Evolutionary conservation across 2,113 vertebrate species (phyloP), one percentile per base, ranked within the genome.

Genomic region (Talpa occidentalis): DNA sequence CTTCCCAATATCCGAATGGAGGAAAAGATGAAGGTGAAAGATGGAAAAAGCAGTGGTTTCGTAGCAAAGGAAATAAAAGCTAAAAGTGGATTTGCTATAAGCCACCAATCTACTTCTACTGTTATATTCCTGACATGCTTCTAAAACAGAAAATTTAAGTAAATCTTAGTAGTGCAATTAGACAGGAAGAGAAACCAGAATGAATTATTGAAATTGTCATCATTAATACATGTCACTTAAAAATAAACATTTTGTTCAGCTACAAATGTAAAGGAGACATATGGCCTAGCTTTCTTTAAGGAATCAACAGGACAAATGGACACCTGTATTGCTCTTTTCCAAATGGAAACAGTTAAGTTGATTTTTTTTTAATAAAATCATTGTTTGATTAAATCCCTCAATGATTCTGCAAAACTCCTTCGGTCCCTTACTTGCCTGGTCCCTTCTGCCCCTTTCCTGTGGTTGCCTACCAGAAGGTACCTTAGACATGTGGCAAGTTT

Each of bases 351-450:
- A 47, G 9, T 69, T 84, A 79, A 73, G 32, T 26, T 91, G 73
- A 80, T 60, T 91, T 96, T 60, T 91, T 96, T 88, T 91, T 22
- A 67, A 67, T 67, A 37, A 26, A 30, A 44, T 70, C 52, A 92
- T 73, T 95, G 26, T 74, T 77, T 42, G 62, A 60, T 60, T 54
- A 81, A 87, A 78, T 56, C 6, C 22, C 70, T 87, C 28, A 47
- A 64, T 88, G 86, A 73, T 86, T 92, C 42, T 73, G 44, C 30
- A 88, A 28, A 73, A 90, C 54, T 21, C 21, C 21, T 22, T 54
- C 24, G 17, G 5, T 56, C 54, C 9, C 19, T 4, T 4, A 56
- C 54, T 56, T 56, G 54, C 10, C 54, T 56, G 54, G 19, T 21
- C 54, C 21, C 21, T 56, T 56, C 21, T 56, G 54, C 54, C 21